phyloP scores from a whole-genome alignment of 1,140 invertebrate species.

The Aphaenogaster floridana region DNA sequence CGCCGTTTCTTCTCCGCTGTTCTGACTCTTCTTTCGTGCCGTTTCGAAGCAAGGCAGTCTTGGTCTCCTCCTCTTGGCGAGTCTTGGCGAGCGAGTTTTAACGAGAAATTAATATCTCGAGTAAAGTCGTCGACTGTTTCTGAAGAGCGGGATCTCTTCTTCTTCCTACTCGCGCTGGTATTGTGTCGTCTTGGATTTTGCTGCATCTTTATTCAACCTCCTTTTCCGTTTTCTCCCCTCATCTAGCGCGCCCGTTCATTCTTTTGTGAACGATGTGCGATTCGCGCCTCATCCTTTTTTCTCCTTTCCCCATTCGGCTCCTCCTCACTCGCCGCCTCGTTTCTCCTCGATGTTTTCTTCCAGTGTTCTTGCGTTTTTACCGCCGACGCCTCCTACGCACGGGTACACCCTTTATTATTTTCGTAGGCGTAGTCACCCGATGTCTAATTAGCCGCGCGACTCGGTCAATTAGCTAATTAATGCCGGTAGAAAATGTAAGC shows the following conservation, averaged over 20 bases:
- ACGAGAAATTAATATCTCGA: conserved; percentile 78
- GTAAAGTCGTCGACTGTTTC: conserved; percentile 66
- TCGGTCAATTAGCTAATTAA: conserved; percentile 80
- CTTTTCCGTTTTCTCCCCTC: conserved; percentile 20
- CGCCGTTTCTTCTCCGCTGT: conserved; percentile 16
- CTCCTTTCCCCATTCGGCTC: background rate
- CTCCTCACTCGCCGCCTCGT: background rate
- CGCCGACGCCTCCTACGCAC: conserved; percentile 52
- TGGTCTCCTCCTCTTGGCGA: conserved; percentile 51
- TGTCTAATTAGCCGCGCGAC: conserved; percentile 70
- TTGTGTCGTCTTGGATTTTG: conserved; percentile 50
- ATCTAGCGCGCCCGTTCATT: conserved; percentile 13
- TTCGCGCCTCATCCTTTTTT: conserved; percentile 38
- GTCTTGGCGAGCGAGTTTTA: conserved; percentile 72
- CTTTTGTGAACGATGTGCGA: conserved; percentile 32
- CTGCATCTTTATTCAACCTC: conserved; percentile 31
- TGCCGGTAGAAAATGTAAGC: conserved; percentile 65
- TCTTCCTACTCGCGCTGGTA: conserved; percentile 21
- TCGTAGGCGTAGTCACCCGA: conserved; percentile 47
- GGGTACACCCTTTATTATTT: conserved; percentile 67
- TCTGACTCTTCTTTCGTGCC: conserved; percentile 29
- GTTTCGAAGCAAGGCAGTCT: conserved; percentile 58
- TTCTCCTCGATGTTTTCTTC: conserved; percentile 39
- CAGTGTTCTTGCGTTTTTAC: conserved; percentile 47
- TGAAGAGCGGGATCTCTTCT: conserved; percentile 28